Evolutionary conservation across 2,113 vertebrate species (phyloP), one percentile per base, ranked within the genome.

Genomic region (Neotoma lepida): DNA sequence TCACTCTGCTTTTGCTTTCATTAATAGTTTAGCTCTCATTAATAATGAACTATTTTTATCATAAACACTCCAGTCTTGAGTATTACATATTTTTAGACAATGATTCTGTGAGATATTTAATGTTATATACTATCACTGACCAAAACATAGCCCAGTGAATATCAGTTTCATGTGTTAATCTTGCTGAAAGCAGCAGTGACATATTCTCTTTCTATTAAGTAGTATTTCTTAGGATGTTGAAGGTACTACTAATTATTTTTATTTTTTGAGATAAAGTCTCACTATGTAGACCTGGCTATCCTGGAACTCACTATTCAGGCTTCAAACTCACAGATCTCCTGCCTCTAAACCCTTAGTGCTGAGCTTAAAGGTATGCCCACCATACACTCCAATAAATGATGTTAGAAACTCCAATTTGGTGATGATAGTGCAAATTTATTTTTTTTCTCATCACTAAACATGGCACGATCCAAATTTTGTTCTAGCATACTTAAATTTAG

Each of bases 381-480:
- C 46, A 51, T 77, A 49, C 74, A 33, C 9, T 80, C 35, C 78
- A 91, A 76, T 12, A 86, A 74, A 66, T 85, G 66, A 44, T 92
- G 92, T 94, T 92, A 92, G 54, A 91, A 86, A 24, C 51, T 87
- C 58, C 33, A 82, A 1, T 91, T 92, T 76, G n/a, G 14, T 82
- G 61, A 26, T 30, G 15, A 17, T 77, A 70, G 54, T 89, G 3
- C 33, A 90, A 54, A 70, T 95, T 82, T n/a, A n/a, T 58, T 54
- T 90, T 95, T 94, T 95, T 92, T 81, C 26, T 92, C 26, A 30
- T n/a, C 30, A 85, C 4, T 78, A 89, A 81, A 30, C 82, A 22
- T 4, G 76, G 26, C 39, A 56, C 51, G n/a, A 76, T 58, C 28
- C 35, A 89, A 63, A 90, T 85, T 94, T 86, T 81, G 33, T 51